Percentiles rank a stretch among this genome's conserved stretches.
These are phyloP conservation scores for Charaxes varanes DNA, from an alignment of 1,140 invertebrate species.

Conservation along the genomic window DNA sequence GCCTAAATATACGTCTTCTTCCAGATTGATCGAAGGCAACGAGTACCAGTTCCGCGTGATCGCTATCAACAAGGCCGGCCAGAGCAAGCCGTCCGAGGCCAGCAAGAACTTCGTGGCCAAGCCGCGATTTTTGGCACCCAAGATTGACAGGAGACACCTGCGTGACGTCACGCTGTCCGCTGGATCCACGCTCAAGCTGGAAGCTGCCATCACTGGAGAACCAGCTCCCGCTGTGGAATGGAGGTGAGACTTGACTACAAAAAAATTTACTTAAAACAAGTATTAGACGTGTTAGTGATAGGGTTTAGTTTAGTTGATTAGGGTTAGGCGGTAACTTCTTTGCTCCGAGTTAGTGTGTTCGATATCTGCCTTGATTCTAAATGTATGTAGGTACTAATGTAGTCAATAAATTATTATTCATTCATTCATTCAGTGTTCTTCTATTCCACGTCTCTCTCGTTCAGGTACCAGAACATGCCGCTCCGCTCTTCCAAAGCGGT, in stretches of 20 bases:
- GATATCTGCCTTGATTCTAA: too few species aligned
- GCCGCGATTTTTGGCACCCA: conserved; percentile 92
- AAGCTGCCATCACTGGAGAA: conserved; percentile 93
- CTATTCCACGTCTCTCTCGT: neutral
- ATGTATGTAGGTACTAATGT: neutral
- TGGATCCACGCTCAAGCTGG: conserved; percentile 93
- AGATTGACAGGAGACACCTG: conserved; percentile 94
- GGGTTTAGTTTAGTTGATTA: too few species aligned
- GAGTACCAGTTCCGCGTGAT: conserved; percentile 99
- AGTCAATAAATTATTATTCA: neutral
- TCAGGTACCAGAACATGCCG: conserved; percentile 70
- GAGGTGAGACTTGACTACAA: conserved; percentile 76
- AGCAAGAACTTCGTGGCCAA: conserved; percentile 94
- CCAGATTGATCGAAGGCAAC: conserved; percentile 91
- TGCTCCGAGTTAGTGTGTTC: too few species aligned
- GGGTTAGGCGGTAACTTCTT: too few species aligned
- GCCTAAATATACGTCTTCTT: too few species aligned
- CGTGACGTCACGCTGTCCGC: conserved; percentile 92
- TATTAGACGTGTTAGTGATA: too few species aligned
- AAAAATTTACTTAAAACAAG: too few species aligned
- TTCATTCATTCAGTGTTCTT: neutral
- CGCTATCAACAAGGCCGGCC: conserved; percentile 95
- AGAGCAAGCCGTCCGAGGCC: conserved; percentile 89
- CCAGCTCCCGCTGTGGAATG: conserved; percentile 93
- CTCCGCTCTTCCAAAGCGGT: conserved; percentile 77